Base-by-base conservation (phyloP, 37 sponge, comb jelly and placozoan species). In the Geodia barretti region DNA sequence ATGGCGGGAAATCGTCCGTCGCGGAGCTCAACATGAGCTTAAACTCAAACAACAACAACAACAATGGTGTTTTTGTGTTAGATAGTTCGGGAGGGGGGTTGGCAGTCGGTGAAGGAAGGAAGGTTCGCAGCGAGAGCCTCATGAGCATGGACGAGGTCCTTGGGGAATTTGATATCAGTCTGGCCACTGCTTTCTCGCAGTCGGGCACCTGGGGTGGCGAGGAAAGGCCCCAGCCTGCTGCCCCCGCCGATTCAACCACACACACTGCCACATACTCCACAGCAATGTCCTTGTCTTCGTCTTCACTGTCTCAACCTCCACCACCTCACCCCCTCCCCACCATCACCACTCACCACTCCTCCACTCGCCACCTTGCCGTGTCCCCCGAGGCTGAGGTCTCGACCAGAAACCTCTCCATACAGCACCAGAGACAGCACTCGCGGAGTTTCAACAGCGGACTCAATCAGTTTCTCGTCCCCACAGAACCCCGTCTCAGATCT, bases 1-100 rank as follows among this genome's bases (percentile, higher is more conserved):
- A n/a, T 29, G 35, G 35, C 9, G 23, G 21, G 23, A n/a, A n/a
- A n/a, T n/a, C n/a, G n/a, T 29, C 76, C 4, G 23, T 36, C 11
- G 8, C 30, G 60, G 76, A 30, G 14, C 36, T 59, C 35, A 61
- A 67, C 42, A 21, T 76, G 60, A 38, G 30, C 70, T 41, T 8
- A 60, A 60, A 75, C 19, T 47, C 61, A 47, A 59, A 54, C 29
- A 47, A 59, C 36, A 65, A 64, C 28, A 39, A 68, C 24, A 47
- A 68, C 24, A 14, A 43, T 21, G 67, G 9, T 59, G 30, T 9
- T 29, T 5, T 36, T 14, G 77, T 76, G 59, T 47, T 73, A 20
- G 42, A 40, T 30, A 79, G 64, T 31, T 65, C 79, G 3, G 68
- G 33, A 7, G 68, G 42, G 2, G 14, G 54, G 11, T 47, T 14